A percentile compares a stretch with the other conserved stretches of the same genome.
phyloP scores from a whole-genome alignment of 1,140 invertebrate genomes.

The Campodea augens region DNA sequence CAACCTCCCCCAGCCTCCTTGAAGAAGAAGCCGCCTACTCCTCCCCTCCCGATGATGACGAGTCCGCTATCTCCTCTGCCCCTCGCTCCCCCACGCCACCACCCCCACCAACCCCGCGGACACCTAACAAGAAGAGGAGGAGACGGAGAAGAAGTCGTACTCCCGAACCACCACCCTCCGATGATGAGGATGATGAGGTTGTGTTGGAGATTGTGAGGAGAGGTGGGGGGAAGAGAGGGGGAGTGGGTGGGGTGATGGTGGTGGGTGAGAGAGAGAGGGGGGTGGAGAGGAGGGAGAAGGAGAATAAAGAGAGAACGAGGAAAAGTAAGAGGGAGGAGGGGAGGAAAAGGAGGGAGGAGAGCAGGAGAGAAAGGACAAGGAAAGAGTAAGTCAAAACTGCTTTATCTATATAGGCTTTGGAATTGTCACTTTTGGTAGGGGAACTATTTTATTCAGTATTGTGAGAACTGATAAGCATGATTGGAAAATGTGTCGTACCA shows the following conservation, averaged over 20 bases:
- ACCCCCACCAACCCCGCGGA: too few relatives aligned
- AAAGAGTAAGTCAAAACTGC: slow-evolving; percentile 20
- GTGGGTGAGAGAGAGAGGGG: slow-evolving; percentile 26
- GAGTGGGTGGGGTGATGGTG: slow-evolving; percentile 23
- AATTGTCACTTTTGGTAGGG: too few relatives aligned
- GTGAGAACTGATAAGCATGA: too few relatives aligned
- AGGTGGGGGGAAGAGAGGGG: slow-evolving; percentile 22
- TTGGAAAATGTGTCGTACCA: too few relatives aligned
- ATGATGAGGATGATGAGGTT: slow-evolving; percentile 19
- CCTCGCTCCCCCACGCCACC: too few relatives aligned
- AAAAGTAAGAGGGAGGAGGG: slow-evolving; percentile 16
- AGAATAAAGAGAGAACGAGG: slow-evolving; percentile 9
- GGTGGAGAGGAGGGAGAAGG: slow-evolving; percentile 20
- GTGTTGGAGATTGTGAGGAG: slow-evolving; percentile 24
- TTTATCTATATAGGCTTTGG: too few relatives aligned
- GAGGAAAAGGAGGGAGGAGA: slow-evolving; percentile 21
- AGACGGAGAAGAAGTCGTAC: slow-evolving; percentile 13
- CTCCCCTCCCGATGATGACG: slow-evolving; percentile 14
- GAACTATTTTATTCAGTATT: too few relatives aligned
- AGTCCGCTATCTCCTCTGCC: slow-evolving; percentile 13
- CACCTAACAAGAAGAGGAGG: slow-evolving; percentile 18
- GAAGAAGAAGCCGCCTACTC: neutral
- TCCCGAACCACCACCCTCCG: slow-evolving; percentile 18
- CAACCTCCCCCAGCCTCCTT: too few relatives aligned
- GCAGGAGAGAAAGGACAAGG: slow-evolving; percentile 18